Evolutionary conservation across 1,140 invertebrate genomes (phyloP).

Genomic region (roundworm (Caenorhabditis elegans)): DNA sequence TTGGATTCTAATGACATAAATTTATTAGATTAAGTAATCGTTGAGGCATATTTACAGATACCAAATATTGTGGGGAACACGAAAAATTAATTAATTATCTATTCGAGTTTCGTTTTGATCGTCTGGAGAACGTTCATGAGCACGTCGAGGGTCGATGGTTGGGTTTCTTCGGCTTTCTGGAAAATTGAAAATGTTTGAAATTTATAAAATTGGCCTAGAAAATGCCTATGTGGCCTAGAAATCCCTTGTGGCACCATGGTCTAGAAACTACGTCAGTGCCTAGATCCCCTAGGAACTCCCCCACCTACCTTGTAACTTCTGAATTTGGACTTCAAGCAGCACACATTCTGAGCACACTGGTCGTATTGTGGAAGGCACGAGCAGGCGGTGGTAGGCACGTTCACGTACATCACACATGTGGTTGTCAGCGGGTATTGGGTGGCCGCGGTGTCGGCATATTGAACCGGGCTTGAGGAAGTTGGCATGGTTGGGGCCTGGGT

Average conservation of each 20-base stretch:
- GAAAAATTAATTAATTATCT: too few species aligned
- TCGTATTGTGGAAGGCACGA: slow-evolving; percentile 47
- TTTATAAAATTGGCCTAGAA: neutral
- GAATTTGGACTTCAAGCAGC: slow-evolving; percentile 42
- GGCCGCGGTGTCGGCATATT: neutral
- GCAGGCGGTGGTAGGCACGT: slow-evolving; percentile 35
- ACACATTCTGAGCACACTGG: slow-evolving; percentile 45
- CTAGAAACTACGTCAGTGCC: too few species aligned
- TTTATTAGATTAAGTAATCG: neutral
- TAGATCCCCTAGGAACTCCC: too few species aligned
- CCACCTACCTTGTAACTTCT: slow-evolving; percentile 41
- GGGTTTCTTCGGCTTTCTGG: neutral
- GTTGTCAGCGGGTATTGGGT: slow-evolving; percentile 43
- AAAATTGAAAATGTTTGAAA: neutral
- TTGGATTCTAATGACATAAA: neutral
- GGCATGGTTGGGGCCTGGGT: slow-evolving; percentile 25
- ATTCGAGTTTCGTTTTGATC: slow-evolving; percentile 41
- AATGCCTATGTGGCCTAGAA: neutral
- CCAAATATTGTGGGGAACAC: too few species aligned
- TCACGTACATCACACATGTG: slow-evolving; percentile 45
- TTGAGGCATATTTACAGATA: too few species aligned
- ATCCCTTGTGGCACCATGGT: too few species aligned
- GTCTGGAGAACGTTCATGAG: slow-evolving; percentile 44
- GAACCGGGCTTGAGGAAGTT: neutral
- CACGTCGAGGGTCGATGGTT: slow-evolving; percentile 45